These are phyloP conservation scores for Tromatobia lineatoria DNA, from an alignment of 2,888 invertebrate species.

Conservation along the genomic window DNA sequence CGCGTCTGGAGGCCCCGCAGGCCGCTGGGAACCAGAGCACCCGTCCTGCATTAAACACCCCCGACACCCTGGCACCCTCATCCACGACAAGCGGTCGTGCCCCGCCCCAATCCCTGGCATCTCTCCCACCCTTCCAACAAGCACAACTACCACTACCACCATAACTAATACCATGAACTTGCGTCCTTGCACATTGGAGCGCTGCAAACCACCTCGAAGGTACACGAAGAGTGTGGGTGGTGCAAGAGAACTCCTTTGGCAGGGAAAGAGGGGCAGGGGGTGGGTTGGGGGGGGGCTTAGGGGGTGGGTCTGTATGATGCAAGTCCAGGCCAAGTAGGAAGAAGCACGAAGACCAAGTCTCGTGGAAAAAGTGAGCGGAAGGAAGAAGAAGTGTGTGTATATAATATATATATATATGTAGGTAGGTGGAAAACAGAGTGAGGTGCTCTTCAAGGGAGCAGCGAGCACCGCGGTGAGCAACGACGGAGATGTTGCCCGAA, in stretches of 20 bases:
- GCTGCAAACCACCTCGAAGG: constrained; percentile 45
- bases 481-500: constrained; percentile 36
- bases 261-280: background rate
- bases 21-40: constrained; percentile 84
- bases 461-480: background rate
- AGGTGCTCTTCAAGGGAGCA: background rate
- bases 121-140: constrained; percentile 62
- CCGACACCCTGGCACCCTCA: constrained; percentile 83
- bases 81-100: constrained; percentile 78
- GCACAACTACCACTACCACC: constrained; percentile 56
- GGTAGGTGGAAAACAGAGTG: constrained; percentile 9
- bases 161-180: constrained; percentile 43
- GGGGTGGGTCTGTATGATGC: background rate
- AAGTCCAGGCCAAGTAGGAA: constrained; percentile 29
- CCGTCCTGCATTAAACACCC: constrained; percentile 85
- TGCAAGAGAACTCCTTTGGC: constrained; percentile 26
- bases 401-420: no score
- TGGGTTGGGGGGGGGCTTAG: no score
- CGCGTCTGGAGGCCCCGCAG: constrained; percentile 83
- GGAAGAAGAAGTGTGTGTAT: constrained; percentile 23
- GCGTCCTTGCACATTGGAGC: constrained; percentile 39
- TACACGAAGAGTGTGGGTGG: constrained; percentile 11
- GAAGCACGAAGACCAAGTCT: constrained; percentile 21
- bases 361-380: background rate
- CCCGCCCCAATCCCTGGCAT: constrained; percentile 70